Conservation (phyloP, 2,888 invertebrate species). For the Brenthis daphne region DNA sequence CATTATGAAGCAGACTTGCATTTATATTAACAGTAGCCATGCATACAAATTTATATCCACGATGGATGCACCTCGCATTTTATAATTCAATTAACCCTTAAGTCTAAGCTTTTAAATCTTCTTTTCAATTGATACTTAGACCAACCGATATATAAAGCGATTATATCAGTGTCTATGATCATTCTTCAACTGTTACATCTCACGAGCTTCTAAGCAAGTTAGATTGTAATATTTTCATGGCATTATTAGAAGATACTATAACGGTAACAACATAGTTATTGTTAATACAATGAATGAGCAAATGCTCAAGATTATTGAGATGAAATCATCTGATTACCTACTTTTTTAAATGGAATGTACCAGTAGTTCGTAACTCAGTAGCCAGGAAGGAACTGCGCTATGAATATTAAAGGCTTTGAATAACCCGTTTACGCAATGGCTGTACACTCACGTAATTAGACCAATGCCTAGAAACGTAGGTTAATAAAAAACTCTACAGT, state of each 20-base stretch:
- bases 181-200: no score
- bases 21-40: no score
- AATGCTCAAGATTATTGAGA: background rate
- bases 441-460: slow-evolving; percentile 2
- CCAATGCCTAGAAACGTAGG: background rate
- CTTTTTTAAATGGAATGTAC: slow-evolving; percentile 26
- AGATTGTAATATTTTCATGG: no score
- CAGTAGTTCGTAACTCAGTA: slow-evolving; percentile 12
- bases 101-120: no score
- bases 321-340: slow-evolving; percentile 2
- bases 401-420: slow-evolving; percentile 34
- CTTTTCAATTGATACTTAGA: no score
- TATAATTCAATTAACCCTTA: no score
- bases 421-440: slow-evolving; percentile 33
- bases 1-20: no score
- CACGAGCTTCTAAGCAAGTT: no score
- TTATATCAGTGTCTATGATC: no score
- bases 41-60: no score
- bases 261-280: background rate
- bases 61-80: no score
- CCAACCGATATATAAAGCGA: no score
- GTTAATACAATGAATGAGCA: background rate
- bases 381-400: slow-evolving; percentile 37
- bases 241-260: background rate
- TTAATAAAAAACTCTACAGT: background rate